Evolutionary conservation across 2,888 invertebrate species (phyloP).

Genomic region (Tridacna crocea): DNA sequence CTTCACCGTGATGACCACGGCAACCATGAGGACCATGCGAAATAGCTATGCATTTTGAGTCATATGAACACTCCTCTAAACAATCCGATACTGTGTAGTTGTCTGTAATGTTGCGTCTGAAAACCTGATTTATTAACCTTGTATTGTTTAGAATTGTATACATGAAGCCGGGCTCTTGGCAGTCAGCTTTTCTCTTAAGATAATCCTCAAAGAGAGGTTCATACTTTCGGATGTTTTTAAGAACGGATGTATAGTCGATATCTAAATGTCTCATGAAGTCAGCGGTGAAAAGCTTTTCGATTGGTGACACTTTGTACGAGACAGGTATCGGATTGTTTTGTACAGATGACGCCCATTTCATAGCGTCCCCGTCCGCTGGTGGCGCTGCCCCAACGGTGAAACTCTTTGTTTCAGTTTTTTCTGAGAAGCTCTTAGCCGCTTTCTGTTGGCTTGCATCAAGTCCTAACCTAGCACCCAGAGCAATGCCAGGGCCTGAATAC

Average conservation of each 20-base stretch:
- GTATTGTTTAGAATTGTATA: background rate
- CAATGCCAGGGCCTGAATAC: constrained; percentile 31
- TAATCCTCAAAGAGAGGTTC: constrained; percentile 24
- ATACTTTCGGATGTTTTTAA: constrained; percentile 10
- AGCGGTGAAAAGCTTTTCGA: constrained; percentile 42
- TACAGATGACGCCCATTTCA: constrained; percentile 49
- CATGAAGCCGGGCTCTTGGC: background rate
- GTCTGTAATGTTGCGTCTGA: too few relatives aligned
- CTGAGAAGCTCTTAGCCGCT: constrained; percentile 24
- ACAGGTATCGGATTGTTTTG: constrained; percentile 44
- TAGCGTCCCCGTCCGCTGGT: constrained; percentile 47
- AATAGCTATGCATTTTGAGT: constrained; percentile 13
- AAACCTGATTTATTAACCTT: background rate
- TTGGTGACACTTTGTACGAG: constrained; percentile 30
- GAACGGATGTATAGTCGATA: constrained; percentile 32
- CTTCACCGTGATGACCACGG: background rate
- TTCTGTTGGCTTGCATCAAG: constrained; percentile 26
- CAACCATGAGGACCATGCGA: background rate
- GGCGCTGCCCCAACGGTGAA: constrained; percentile 48
- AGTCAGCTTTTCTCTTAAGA: constrained; percentile 14
- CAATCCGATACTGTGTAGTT: background rate
- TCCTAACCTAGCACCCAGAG: constrained; percentile 31
- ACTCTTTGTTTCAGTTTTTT: constrained; percentile 37
- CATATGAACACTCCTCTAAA: constrained; percentile 1
- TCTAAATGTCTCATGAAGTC: constrained; percentile 28